Base-by-base conservation (phyloP, 1,140 invertebrate species). In the Thaumatotibia leucotreta region DNA sequence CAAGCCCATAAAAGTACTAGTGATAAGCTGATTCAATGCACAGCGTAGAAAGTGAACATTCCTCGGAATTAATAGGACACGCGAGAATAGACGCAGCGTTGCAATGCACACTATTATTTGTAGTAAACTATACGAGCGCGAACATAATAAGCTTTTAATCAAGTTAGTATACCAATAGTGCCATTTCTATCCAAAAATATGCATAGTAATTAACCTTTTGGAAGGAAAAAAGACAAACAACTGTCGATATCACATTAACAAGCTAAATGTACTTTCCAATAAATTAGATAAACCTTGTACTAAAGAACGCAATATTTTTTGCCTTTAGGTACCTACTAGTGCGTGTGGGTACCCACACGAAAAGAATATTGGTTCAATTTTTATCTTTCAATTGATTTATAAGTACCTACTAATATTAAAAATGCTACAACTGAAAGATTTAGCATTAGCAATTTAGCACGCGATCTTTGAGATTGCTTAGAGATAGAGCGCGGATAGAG, bases 401-500 rank as follows among this genome's bases (percentile, higher is more conserved):
- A n/a, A n/a, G n/a, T n/a, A n/a, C n/a, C n/a, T n/a, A n/a, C n/a
- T n/a, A n/a, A n/a, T n/a, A n/a, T n/a, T n/a, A n/a, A n/a, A n/a
- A n/a, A n/a, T n/a, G n/a, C n/a, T n/a, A n/a, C n/a, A 4, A 58
- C 24, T 27, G 29, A 58, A 58, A 58, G 11, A 58, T 11, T 27
- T 49, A 49, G 45, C 45, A 11, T 58, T 17, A 22, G 54, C 39
- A 45, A 20, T n/a, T 58, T 50, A 70, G 67, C 74, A 77, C 73
- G 74, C 78, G 76, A 45, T 5, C 39, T 45, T 45, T n/a, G 35
- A 45, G 39, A 45, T 45, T 45, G 39, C 17, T 45, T 20, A 5
- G 39, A 45, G 39, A 45, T 45, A 45, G 39, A 45, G 39, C 39
- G 39, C 69, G 64, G 65, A 70, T 76, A 72, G 70, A 70, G 69